Conservation (phyloP, 1,140 invertebrate species). For the Agrypnia vestita region DNA sequence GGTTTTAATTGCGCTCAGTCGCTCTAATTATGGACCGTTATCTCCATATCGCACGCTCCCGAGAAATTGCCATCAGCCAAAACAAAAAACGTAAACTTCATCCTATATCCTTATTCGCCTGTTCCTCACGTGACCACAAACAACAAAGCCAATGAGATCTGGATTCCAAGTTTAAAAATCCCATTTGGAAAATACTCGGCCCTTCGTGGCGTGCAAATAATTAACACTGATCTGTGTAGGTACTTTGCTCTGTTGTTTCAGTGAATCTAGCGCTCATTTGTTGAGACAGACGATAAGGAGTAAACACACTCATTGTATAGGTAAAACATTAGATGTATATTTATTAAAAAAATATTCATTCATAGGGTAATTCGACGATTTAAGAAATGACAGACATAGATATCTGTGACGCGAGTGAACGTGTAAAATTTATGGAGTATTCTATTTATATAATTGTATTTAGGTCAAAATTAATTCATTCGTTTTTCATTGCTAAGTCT, state of each 20-base stretch:
- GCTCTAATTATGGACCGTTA: slow-evolving; percentile 51
- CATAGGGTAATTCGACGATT: no score
- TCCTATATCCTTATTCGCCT: slow-evolving; percentile 39
- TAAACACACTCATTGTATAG: no score
- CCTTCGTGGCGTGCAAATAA: slow-evolving; percentile 19
- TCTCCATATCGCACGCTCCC: slow-evolving; percentile 49
- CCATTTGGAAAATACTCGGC: slow-evolving; percentile 18
- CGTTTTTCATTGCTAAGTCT: no score
- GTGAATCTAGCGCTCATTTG: no score
- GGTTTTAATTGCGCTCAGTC: slow-evolving; percentile 31
- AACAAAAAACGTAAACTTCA: slow-evolving; percentile 2
- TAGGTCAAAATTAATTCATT: no score
- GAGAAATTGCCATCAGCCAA: slow-evolving; percentile 27
- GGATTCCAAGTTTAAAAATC: slow-evolving; percentile 12
- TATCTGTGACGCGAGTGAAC: no score
- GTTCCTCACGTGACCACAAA: slow-evolving; percentile 32
- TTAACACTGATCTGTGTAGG: slow-evolving; percentile 2
- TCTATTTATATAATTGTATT: no score
- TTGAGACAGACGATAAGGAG: no score
- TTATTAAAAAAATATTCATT: no score
- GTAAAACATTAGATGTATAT: no score
- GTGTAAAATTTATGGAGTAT: no score
- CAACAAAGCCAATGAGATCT: slow-evolving; percentile 35
- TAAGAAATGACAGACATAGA: no score
- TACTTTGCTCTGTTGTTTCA: background rate